Percentiles rank a stretch among this genome's conserved stretches.
These are phyloP conservation scores for Megalops atlanticus DNA, from an alignment of 2,113 vertebrate genomes.

Conservation along the genomic window DNA sequence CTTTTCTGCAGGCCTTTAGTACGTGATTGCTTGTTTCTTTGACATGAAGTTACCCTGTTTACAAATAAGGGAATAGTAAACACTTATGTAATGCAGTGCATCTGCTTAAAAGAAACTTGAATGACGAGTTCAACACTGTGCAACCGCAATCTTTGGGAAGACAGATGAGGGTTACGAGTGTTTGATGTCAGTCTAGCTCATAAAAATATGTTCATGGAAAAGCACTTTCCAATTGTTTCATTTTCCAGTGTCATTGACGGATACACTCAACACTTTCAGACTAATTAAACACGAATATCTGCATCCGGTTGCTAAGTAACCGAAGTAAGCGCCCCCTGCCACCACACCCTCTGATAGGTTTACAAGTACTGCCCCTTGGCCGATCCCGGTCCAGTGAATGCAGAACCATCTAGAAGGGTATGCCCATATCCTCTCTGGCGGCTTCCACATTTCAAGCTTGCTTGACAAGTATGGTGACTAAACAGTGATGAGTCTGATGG, in stretches of 20 bases:
- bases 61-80: conserved; percentile 13
- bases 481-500: neutral
- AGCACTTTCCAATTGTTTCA: neutral
- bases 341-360: neutral
- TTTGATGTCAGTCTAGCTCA: neutral
- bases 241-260: neutral
- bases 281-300: neutral
- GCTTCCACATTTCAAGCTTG: neutral
- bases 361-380: neutral
- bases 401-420: neutral
- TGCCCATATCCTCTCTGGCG: neutral
- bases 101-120: neutral
- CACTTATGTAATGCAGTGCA: neutral
- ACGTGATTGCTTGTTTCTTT: neutral
- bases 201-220: neutral
- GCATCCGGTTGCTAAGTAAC: neutral
- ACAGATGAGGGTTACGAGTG: neutral
- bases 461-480: neutral
- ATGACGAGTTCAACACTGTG: neutral
- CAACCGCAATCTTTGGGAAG: neutral
- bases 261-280: neutral
- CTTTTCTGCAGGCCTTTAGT: neutral
- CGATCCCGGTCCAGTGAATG: neutral
- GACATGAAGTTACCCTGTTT: neutral
- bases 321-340: too few relatives aligned